Conservation (phyloP, 1,140 invertebrate species). For the Diabrotica undecimpunctata region DNA sequence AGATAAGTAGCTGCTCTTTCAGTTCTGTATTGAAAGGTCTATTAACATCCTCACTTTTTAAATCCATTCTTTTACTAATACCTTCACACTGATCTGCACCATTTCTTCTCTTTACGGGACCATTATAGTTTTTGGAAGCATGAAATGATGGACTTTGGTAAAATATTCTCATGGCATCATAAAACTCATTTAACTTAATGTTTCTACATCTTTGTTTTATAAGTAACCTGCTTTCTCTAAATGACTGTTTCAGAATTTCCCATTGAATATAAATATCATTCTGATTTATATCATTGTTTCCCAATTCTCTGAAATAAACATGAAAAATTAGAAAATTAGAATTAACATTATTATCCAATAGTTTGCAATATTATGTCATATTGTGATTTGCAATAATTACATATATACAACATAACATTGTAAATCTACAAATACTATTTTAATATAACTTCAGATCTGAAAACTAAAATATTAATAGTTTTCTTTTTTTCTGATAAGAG, state of each 20-base stretch:
- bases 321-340: neutral
- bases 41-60: neutral
- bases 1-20: neutral
- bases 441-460: no score
- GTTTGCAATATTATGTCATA: no score
- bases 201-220: neutral
- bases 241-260: slow-evolving; percentile 4
- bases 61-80: neutral
- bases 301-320: neutral
- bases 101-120: neutral
- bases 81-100: neutral
- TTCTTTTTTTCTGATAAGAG: no score
- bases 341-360: no score
- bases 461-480: no score
- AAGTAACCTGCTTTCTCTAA: neutral
- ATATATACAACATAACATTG: no score
- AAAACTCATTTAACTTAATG: neutral
- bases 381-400: no score
- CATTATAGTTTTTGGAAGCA: neutral
- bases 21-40: neutral
- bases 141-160: neutral
- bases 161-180: neutral
- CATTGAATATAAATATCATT: slow-evolving; percentile 12
- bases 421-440: no score
- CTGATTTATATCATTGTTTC: slow-evolving; percentile 7